phyloP scores from a whole-genome alignment of 2,113 vertebrate genomes.

The Microcebus tavaratra region DNA sequence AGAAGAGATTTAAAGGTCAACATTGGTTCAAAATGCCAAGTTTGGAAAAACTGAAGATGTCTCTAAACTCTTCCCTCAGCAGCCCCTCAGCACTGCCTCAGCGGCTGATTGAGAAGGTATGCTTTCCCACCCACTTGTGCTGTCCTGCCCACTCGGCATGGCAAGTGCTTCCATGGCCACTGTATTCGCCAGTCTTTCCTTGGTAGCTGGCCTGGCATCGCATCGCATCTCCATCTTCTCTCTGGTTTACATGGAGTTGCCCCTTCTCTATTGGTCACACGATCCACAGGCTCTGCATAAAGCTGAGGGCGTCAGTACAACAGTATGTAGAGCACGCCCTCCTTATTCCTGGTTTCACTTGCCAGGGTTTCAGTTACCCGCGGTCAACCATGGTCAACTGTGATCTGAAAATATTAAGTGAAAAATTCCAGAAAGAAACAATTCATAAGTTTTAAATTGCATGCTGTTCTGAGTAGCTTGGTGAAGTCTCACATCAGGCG shows the following conservation, averaged over 20 bases:
- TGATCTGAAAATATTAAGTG: not conserved
- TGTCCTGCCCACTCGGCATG: not conserved
- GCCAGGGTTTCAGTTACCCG: not conserved
- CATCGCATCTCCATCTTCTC: not conserved
- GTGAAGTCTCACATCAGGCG: not conserved
- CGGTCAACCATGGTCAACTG: not conserved
- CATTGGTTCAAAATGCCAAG: not conserved
- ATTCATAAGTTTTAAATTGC: not conserved
- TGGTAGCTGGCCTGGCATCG: not conserved
- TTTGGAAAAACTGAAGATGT: not conserved
- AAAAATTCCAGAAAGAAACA: not conserved
- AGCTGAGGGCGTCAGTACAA: not conserved
- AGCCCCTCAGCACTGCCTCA: not conserved
- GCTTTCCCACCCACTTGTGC: not conserved
- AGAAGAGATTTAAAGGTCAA: not conserved
- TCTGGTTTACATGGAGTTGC: not conserved
- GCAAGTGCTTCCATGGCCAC: too few species aligned
- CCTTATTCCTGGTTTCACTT: not conserved
- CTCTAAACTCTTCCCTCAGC: not conserved
- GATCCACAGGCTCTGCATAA: not conserved
- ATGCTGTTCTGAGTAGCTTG: not conserved
- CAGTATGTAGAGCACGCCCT: not conserved
- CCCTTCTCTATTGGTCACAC: not conserved
- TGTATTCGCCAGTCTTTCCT: not conserved
- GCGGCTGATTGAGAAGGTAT: not conserved